Evolutionary conservation across 2,113 vertebrate genomes (phyloP).

Genomic region (Saguinus imperator): DNA sequence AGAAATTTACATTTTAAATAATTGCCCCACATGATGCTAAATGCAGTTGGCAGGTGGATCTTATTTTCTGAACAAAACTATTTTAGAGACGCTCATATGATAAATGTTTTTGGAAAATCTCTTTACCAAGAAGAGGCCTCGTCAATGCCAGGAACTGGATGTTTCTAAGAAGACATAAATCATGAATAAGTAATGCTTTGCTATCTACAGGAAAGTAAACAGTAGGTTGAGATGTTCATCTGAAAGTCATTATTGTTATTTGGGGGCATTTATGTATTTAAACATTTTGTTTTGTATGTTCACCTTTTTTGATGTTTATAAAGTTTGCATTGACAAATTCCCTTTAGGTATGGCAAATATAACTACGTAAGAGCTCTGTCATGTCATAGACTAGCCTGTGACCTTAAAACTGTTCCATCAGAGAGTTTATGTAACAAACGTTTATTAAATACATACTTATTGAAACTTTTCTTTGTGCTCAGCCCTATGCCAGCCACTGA

Average conservation of each 20-base stretch:
- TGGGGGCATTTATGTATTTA: neutral
- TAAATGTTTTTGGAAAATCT: conserved; percentile 7
- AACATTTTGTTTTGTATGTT: neutral
- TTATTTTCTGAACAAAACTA: conserved; percentile 32
- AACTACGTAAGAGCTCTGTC: neutral
- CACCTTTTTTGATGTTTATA: neutral
- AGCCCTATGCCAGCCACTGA: neutral
- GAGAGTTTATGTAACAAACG: neutral
- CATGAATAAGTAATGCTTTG: neutral
- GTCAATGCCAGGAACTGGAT: neutral
- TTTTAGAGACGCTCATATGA: neutral
- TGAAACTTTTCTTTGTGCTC: neutral
- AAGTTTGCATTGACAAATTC: neutral
- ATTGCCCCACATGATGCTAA: neutral
- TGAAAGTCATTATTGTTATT: neutral
- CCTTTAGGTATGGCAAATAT: neutral
- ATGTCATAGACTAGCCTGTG: neutral
- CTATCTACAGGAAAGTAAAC: neutral
- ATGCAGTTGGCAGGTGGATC: neutral
- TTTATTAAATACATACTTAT: conserved; percentile 1
- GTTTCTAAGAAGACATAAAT: neutral
- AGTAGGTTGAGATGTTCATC: neutral
- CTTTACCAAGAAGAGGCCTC: neutral
- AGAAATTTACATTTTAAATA: conserved; percentile 13
- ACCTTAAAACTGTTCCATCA: neutral